Base-by-base conservation (phyloP, 2,113 vertebrate species). In the Mixornis gularis region DNA sequence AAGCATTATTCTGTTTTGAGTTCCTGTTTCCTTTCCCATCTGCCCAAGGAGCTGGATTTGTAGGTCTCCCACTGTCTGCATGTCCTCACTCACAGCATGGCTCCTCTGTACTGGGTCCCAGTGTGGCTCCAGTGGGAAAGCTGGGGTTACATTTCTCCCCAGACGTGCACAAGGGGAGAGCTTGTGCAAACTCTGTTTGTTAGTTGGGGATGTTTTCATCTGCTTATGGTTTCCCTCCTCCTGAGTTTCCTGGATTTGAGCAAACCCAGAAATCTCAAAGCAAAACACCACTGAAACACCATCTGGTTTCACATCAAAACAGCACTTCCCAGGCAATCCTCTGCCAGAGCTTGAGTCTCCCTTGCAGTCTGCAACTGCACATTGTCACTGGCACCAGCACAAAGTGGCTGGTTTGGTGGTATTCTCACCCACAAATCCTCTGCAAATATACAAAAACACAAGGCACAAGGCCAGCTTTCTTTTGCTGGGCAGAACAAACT, bases 21-120 rank as follows among this genome's bases (percentile, higher is more conserved):
- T 87, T 91, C 41, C 90, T 73, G 55, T 58, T 92, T 92, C 63
- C 91, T 91, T 92, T 94, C 91, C 73, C 91, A 85, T 85, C 74
- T 76, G 80, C 43, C 80, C 18, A n/a, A 79, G 84, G 81, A 93
- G 53, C 52, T 27, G 65, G 43, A 24, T 78, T 71, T 74, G 93
- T 78, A 71, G 60, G 73, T 69, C 56, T 92, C 62, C 86, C 26
- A 1, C 79, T 71, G 83, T 18, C 85, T 0, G 0, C 2, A 3
- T 36, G 68, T 72, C 82, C 79, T 85, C 4, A 0, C 59, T 43
- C 63, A 11, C 2, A 0, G 71, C 69, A 19, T 1, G 19, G 64
- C 30, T 70, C 52, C 55, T 86, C 24, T 1, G 3, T 25, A 9
- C 76, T 1, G 10, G 44, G 22, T 79, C 62, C 70, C 63, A 46